Percentiles rank a stretch among this genome's conserved stretches.
phyloP scores from a whole-genome alignment of 2,797 vertebrate genomes.

The Champsocephalus gunnari region DNA sequence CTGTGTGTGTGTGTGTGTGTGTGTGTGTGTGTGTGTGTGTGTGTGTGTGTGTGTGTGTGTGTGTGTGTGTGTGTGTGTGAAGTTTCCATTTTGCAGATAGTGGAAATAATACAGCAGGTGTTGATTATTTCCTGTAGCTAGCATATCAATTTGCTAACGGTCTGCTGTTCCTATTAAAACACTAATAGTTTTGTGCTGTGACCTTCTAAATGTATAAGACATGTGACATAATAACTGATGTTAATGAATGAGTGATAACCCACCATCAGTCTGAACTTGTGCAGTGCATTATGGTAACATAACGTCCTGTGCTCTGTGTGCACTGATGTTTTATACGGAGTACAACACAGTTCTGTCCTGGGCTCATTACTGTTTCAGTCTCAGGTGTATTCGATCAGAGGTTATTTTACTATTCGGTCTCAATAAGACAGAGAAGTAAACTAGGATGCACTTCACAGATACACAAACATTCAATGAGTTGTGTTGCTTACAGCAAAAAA shows the following conservation, averaged over 20 bases:
- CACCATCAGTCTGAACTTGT: neutral
- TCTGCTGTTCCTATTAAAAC: neutral
- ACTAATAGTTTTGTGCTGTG: neutral
- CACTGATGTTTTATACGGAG: neutral
- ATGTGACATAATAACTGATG: neutral
- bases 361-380: neutral
- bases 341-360: neutral
- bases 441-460: neutral
- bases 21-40: constrained; percentile 7
- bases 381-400: neutral
- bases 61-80: constrained; percentile 10
- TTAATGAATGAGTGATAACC: neutral
- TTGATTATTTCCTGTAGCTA: neutral
- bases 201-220: neutral
- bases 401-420: neutral
- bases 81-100: neutral
- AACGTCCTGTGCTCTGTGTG: neutral
- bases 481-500: neutral
- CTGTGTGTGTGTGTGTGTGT: neutral
- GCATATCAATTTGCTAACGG: neutral
- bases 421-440: neutral
- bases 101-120: neutral
- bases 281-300: neutral
- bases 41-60: neutral
- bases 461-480: neutral